phyloP scores from a whole-genome alignment of 2,113 vertebrate genomes.

The Myodes glareolus region DNA sequence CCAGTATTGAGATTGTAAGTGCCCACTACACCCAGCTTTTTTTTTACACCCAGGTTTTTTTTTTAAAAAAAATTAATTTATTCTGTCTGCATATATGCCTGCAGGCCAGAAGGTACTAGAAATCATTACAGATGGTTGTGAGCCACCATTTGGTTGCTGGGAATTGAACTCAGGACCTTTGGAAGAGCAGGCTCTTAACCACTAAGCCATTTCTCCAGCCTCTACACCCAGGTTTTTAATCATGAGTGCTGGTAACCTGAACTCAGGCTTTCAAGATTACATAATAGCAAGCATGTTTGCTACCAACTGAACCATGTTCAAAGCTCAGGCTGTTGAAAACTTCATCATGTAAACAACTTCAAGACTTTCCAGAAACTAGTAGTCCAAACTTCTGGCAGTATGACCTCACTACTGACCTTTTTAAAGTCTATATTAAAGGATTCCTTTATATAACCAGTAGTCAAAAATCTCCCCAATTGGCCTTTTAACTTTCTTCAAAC shows the following conservation, averaged over 20 bases:
- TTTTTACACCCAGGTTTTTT: no score
- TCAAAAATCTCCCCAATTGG: conserved; percentile 16
- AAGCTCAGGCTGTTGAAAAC: not conserved
- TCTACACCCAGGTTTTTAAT: not conserved
- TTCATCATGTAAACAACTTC: not conserved
- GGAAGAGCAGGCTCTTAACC: not conserved
- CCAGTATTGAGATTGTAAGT: not conserved
- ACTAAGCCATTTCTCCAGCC: no score
- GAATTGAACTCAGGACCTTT: no score
- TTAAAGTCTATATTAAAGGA: not conserved
- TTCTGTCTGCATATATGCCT: no score
- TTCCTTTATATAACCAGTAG: not conserved
- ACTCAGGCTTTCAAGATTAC: not conserved
- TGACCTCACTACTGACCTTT: conserved; percentile 28
- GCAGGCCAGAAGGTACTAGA: no score
- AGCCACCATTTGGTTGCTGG: no score
- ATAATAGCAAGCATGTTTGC: not conserved
- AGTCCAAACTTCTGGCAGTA: not conserved
- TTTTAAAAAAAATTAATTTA: no score
- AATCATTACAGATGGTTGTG: no score
- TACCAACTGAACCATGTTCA: not conserved
- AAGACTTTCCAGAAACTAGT: conserved; percentile 19
- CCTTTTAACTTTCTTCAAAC: not conserved
- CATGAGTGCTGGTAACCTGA: not conserved
- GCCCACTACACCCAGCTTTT: not conserved